Conservation (phyloP, 1,140 invertebrate genomes). For the Zaprionus taronus region DNA sequence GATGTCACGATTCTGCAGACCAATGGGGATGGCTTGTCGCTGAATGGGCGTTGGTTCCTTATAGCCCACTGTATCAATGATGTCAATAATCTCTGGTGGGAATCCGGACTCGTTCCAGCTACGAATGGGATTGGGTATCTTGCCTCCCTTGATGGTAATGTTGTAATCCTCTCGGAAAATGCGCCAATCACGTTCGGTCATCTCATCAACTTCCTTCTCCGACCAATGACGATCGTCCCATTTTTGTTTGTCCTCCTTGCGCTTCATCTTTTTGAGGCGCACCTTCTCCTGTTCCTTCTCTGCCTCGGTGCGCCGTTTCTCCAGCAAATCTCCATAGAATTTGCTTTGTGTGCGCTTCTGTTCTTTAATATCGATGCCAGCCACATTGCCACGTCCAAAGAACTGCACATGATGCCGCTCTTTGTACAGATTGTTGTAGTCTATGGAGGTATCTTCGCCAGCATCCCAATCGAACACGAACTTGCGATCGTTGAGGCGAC, state of each 20-base stretch:
- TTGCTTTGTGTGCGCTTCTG: conserved; percentile 99
- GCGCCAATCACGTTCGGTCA: conserved; percentile 99
- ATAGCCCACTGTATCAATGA: conserved; percentile 98
- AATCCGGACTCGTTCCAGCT: conserved; percentile 98
- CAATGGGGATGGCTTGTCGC: conserved; percentile 99
- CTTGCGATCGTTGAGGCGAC: conserved; percentile 98
- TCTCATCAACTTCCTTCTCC: conserved; percentile 96
- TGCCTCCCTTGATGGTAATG: conserved; percentile 99
- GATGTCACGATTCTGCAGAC: conserved; percentile 98
- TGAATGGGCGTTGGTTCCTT: conserved; percentile 99
- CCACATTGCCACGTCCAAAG: conserved; percentile 98
- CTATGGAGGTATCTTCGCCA: conserved; percentile 98
- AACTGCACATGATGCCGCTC: conserved; percentile 98
- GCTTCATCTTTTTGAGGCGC: conserved; percentile 96
- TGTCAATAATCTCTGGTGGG: conserved; percentile 95
- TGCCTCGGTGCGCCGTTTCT: conserved; percentile 96
- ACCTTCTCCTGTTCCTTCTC: conserved; percentile 99
- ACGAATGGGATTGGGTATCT: conserved; percentile 97
- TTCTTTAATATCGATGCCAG: conserved; percentile 97
- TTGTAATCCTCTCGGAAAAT: conserved; percentile 99
- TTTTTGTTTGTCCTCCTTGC: conserved; percentile 98
- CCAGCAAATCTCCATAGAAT: conserved; percentile 98
- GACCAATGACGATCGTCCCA: conserved; percentile 99
- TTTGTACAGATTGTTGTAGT: conserved; percentile 99
- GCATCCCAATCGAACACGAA: conserved; percentile 99